Evolutionary conservation across 2,888 invertebrate species (phyloP).

Genomic region (Theodoxus fluviatilis): DNA sequence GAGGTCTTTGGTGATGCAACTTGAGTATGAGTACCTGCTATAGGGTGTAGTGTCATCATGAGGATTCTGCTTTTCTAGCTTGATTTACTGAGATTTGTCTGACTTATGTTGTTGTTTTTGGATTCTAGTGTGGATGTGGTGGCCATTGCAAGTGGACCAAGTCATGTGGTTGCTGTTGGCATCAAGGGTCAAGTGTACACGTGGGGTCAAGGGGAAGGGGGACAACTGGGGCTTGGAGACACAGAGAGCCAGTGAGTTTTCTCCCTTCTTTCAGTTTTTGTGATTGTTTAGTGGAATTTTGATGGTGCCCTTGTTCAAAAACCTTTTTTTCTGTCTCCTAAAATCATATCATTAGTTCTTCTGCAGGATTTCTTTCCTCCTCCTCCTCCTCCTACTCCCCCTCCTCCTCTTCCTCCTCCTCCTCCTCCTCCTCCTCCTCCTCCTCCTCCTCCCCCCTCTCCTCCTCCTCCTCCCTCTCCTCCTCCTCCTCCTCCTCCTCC

Average conservation of each 20-base stretch:
- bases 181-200: slow-evolving; percentile 72
- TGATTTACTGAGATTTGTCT: too few relatives aligned
- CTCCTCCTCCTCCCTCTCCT: background rate
- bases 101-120: too few relatives aligned
- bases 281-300: too few relatives aligned
- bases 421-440: background rate
- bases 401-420: background rate
- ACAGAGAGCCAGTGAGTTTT: slow-evolving; percentile 67
- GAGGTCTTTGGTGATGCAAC: too few relatives aligned
- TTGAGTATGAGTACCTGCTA: too few relatives aligned
- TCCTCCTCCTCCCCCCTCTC: background rate
- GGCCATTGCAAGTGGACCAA: slow-evolving; percentile 72
- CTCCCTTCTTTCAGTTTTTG: too few relatives aligned
- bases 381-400: background rate
- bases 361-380: background rate
- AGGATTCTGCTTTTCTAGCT: too few relatives aligned
- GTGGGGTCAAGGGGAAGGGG: slow-evolving; percentile 74
- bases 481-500: background rate
- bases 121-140: slow-evolving; percentile 71
- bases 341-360: background rate
- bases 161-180: slow-evolving; percentile 74
- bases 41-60: too few relatives aligned
- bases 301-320: too few relatives aligned
- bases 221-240: slow-evolving; percentile 72
- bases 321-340: background rate